Evolutionary conservation across 2,888 invertebrate species (phyloP).

Genomic region (Plagiodera versicolora): DNA sequence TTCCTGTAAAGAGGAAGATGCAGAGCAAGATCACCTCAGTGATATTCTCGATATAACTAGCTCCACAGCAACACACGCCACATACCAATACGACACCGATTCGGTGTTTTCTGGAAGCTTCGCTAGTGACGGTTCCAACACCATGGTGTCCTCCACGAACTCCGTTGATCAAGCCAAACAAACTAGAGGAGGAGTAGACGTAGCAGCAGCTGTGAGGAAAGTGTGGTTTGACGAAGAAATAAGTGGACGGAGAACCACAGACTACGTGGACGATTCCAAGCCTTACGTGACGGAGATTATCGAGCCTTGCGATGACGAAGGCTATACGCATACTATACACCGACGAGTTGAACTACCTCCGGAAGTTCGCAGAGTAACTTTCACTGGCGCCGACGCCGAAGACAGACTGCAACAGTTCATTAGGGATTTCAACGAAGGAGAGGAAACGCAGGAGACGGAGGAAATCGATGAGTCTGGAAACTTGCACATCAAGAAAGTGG

Average conservation of each 20-base stretch:
- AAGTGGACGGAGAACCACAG: conserved; percentile 44
- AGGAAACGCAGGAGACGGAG: conserved; percentile 57
- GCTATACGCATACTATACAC: conserved; percentile 56
- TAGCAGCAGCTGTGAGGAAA: conserved; percentile 52
- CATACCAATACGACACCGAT: conserved; percentile 81
- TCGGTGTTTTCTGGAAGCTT: conserved; percentile 85
- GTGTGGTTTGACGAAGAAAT: conserved; percentile 57
- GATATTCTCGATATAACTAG: conserved; percentile 78
- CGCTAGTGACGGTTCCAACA: conserved; percentile 81
- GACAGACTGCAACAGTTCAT: conserved; percentile 57
- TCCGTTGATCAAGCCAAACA: conserved; percentile 65
- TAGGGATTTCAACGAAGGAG: conserved; percentile 57
- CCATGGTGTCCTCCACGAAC: conserved; percentile 78
- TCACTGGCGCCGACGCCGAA: conserved; percentile 59
- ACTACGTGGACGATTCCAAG: conserved; percentile 48
- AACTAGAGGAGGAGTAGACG: conserved; percentile 53
- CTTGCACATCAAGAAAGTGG: conserved; percentile 57
- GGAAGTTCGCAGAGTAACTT: conserved; percentile 58
- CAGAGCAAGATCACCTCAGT: conserved; percentile 57
- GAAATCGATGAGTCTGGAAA: conserved; percentile 60
- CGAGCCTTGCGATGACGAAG: conserved; percentile 54
- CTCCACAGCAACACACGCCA: conserved; percentile 79
- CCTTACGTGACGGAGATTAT: conserved; percentile 58
- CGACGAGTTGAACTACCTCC: conserved; percentile 57
- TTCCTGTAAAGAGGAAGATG: conserved; percentile 51